Evolutionary conservation across 2,113 vertebrate species (phyloP), one percentile per base, ranked within the genome.

Genomic region (Orcinus orca): DNA sequence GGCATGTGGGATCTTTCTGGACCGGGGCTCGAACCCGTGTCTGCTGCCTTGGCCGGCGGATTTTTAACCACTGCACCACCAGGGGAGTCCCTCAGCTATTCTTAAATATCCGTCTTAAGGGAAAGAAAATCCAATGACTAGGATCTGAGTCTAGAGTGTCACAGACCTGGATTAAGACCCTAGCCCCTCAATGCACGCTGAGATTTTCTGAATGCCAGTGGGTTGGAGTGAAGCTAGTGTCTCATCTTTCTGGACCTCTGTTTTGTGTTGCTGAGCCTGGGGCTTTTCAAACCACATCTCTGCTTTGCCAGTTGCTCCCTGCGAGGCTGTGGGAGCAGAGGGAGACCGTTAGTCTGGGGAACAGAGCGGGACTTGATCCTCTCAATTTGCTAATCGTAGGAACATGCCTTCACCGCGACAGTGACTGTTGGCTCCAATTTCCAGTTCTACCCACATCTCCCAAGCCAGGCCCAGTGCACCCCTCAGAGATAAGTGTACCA

Each of bases 11-110:
- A 18, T 53, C 53, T 53, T 53, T 15, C 53, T 1, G 15, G 53
- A 18, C 53, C 15, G 6, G 15, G 53, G 15, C 15, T 18, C 0
- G 1, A 53, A 53, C 15, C 53, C 15, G 0, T 18, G 53, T 53
- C 53, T 5, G 5, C 0, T 53, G 53, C 53, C 17, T 18, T 6
- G 53, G 53, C 5, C 0, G 0, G 53, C 1, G 0, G 53, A 18
- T 53, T 53, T 17, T 53, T 18, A 53, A 53, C 53, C 53, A 6
- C 15, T 53, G 53, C 1, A 5, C 53, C 53, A 53, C 53, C 53
- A 53, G 15, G 15, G 53, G 15, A 6, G 15, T 18, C 15, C 53
- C 50, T 31, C 38, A 47, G 20, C 44, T 38, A 1, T 77, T 62
- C 38, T 36, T 80, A 41, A 68, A 9, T 23, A 26, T 47, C 47